Conservation (phyloP, 1,140 invertebrate genomes). For the Zaprionus camerounensis region DNA sequence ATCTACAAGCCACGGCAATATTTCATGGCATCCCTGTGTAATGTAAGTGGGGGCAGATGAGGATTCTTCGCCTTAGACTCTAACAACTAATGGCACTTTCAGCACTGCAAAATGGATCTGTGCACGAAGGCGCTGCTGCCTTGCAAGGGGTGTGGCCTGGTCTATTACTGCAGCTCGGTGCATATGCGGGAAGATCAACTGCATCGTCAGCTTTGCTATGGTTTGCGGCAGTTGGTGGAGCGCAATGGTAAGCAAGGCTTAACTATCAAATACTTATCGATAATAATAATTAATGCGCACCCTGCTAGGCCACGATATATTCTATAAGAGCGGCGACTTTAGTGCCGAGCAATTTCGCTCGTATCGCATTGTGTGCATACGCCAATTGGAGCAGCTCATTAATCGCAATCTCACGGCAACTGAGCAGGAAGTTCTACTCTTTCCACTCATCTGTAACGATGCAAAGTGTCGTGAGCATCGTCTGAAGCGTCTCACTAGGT, state of each 20-base stretch:
- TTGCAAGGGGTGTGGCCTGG: conserved; percentile 85
- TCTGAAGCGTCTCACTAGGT: conserved; percentile 85
- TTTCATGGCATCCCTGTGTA: conserved; percentile 76
- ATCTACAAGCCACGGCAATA: conserved; percentile 78
- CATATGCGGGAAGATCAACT: conserved; percentile 85
- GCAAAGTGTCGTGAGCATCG: conserved; percentile 85
- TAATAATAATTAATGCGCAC: not conserved
- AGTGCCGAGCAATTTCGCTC: conserved; percentile 86
- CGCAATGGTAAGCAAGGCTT: conserved; percentile 51
- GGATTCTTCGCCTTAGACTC: not conserved
- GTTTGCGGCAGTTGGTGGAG: conserved; percentile 69
- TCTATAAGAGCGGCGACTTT: conserved; percentile 85
- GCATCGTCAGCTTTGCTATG: conserved; percentile 85
- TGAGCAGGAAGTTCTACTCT: conserved; percentile 89
- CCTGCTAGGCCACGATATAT: conserved; percentile 82
- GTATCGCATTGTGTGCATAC: conserved; percentile 87
- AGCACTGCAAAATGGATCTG: conserved; percentile 75
- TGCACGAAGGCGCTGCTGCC: conserved; percentile 42
- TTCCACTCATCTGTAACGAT: conserved; percentile 87
- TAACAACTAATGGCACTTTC: not conserved
- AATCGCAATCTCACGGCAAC: conserved; percentile 86
- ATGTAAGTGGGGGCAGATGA: conserved; percentile 52
- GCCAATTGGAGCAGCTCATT: conserved; percentile 86
- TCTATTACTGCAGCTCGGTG: conserved; percentile 85
- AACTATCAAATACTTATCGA: not conserved